phyloP scores from a whole-genome alignment of 2,113 vertebrate species.

The Caretta caretta region DNA sequence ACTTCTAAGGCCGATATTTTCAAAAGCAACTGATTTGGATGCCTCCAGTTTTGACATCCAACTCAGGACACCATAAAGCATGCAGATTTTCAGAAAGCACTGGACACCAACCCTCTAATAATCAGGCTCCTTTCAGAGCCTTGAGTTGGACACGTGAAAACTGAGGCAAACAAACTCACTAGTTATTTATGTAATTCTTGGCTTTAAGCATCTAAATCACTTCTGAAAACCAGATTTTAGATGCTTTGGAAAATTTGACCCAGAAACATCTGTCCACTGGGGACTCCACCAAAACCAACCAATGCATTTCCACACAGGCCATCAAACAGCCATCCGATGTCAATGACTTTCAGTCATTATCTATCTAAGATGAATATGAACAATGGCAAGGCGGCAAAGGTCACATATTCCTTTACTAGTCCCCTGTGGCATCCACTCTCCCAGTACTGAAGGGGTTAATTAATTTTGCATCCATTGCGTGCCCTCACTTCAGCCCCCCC shows the following conservation, averaged over 20 bases:
- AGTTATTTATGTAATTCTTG: conserved; percentile 68
- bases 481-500: not conserved
- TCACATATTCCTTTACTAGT: not conserved
- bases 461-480: not conserved
- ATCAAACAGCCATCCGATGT: rapidly evolving
- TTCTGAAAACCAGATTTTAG: conserved; percentile 59
- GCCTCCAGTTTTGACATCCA: conserved; percentile 31
- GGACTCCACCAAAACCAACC: not conserved
- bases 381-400: not conserved
- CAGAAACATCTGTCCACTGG: conserved; percentile 18
- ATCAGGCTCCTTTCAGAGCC: conserved; percentile 42
- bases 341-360: not conserved
- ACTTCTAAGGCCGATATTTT: conserved; percentile 16
- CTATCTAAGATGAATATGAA: not conserved
- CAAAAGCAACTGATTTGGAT: conserved; percentile 29
- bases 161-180: conserved; percentile 57
- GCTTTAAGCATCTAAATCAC: conserved; percentile 66
- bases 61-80: conserved; percentile 61
- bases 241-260: conserved; percentile 19
- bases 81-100: conserved; percentile 51
- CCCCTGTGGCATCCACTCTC: not conserved
- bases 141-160: conserved; percentile 53
- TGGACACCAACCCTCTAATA: conserved; percentile 51
- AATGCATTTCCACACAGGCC: conserved; percentile 17
- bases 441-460: not conserved